A percentile compares a stretch with the other conserved stretches of the same genome.
Evolutionary conservation across 2,797 vertebrate genomes (phyloP).

Genomic region (Hypotaenidia philippensis): DNA sequence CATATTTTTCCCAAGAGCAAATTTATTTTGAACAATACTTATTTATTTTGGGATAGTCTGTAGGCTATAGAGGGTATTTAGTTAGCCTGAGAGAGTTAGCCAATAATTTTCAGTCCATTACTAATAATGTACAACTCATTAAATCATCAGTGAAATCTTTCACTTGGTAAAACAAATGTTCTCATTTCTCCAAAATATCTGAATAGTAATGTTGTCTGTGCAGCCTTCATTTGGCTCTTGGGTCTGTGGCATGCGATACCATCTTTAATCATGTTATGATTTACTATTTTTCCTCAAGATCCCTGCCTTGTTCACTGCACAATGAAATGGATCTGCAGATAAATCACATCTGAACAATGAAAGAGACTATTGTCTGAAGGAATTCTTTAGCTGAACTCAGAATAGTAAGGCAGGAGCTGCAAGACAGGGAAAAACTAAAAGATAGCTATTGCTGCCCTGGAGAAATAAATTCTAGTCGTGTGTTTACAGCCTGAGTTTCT

Average conservation of each 20-base stretch:
- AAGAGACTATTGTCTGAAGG: background rate
- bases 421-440: background rate
- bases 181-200: background rate
- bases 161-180: background rate
- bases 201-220: background rate
- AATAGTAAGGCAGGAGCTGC: background rate
- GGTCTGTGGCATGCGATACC: background rate
- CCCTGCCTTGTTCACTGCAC: background rate
- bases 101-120: background rate
- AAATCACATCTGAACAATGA: background rate
- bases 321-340: background rate
- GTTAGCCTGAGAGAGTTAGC: background rate
- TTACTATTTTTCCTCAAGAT: background rate
- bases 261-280: background rate
- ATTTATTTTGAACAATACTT: slow-evolving; percentile 22
- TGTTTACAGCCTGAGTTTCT: background rate
- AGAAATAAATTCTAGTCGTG: background rate
- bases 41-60: background rate
- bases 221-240: background rate
- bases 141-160: background rate
- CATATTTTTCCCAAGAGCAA: slow-evolving; percentile 10
- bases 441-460: background rate
- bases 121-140: background rate
- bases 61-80: background rate
- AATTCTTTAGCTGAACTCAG: background rate